These are phyloP conservation scores for Diaphora mendica DNA, from an alignment of 2,888 invertebrate genomes.

Conservation along the genomic window DNA sequence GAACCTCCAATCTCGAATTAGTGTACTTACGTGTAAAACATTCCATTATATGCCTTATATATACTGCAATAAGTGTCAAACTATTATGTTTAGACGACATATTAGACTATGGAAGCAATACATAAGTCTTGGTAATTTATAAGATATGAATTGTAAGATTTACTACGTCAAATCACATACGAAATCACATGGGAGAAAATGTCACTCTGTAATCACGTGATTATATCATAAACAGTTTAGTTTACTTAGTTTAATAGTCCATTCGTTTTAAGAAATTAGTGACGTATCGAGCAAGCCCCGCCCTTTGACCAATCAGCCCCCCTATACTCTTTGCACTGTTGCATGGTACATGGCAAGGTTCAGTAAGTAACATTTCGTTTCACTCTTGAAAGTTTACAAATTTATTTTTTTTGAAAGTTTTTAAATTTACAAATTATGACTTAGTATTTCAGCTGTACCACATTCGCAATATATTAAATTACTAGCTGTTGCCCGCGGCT, in stretches of 20 bases:
- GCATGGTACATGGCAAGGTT: no score
- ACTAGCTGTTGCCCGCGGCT: no score
- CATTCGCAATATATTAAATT: no score
- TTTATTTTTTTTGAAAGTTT: no score
- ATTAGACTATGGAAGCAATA: slow-evolving; percentile 48
- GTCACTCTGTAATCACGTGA: neutral
- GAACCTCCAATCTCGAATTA: slow-evolving; percentile 28
- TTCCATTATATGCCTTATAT: slow-evolving; percentile 62
- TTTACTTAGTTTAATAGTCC: neutral
- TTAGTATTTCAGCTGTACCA: no score
- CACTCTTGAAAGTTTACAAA: no score
- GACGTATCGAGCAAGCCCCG: neutral
- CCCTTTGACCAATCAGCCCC: no score
- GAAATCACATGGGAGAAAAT: slow-evolving; percentile 31
- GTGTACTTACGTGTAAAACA: slow-evolving; percentile 49
- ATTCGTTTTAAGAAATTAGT: neutral
- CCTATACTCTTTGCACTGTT: no score
- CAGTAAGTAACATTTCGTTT: no score
- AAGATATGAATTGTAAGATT: slow-evolving; percentile 23
- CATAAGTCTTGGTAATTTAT: slow-evolving; percentile 37
- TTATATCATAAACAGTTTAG: neutral
- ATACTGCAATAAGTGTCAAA: slow-evolving; percentile 59
- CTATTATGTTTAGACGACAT: slow-evolving; percentile 55
- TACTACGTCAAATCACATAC: slow-evolving; percentile 15
- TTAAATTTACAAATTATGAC: no score